Base-by-base conservation (phyloP, 2,797 vertebrate species). In the Microctenopoma steveboyesi region DNA sequence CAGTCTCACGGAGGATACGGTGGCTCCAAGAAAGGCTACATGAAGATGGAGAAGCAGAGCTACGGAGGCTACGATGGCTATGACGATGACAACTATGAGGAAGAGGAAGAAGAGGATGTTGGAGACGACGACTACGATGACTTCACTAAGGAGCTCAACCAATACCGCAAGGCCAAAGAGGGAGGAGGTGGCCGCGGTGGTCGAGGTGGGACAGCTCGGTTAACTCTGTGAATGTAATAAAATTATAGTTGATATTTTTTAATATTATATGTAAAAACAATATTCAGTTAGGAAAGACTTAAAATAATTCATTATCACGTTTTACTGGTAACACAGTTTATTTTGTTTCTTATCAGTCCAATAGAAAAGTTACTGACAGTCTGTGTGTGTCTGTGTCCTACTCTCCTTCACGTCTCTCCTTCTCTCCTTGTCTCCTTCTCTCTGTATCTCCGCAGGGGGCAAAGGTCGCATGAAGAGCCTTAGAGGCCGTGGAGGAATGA, bases 81-180 rank as follows among this genome's bases (percentile, higher is more conserved):
- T 0, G 96, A 98, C n/a, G 95, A 94, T 0, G 96, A 98, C 40
- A 95, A 94, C 60, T 98, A 93, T 0, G 95, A 95, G 4, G 96
- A 93, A 3, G 96, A 96, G 3, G 97, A 96, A 16, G 97, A 97
- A 0, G 96, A 97, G 7, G 97, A 97, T 0, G 69, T 96, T 72
- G 94, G 57, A 0, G 96, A 96, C 0, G 96, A 97, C 0, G 96
- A 97, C 7, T 98, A 96, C 0, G 97, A 96, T 0, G 97, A 98
- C 86, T 98, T 97, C 37, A 58, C 95, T n/a, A 98, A 98, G 81
- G 97, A 98, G 87, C 93, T 98, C 18, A 97, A 96, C 82, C 96
- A 98, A 65, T 98, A 98, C 76, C 94, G 96, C 66, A 94, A 96
- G 13, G 94, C 96, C 39, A 98, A 98, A 87, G 97, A 98, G 74